Percentiles rank a stretch among this genome's conserved stretches.
phyloP scores from a whole-genome alignment of 2,888 invertebrate species.

The Idaea aversata region DNA sequence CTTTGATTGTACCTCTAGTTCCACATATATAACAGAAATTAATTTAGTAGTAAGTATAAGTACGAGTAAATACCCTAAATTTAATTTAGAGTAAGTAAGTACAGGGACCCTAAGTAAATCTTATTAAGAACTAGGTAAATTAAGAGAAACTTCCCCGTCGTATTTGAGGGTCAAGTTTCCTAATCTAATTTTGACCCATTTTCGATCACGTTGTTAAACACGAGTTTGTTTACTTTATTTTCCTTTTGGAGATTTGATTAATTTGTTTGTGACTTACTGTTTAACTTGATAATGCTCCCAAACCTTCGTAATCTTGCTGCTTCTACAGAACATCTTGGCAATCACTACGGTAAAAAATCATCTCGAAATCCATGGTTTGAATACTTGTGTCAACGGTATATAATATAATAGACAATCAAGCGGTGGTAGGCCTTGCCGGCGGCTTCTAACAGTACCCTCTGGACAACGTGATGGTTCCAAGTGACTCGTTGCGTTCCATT shows the following conservation, averaged over 20 bases:
- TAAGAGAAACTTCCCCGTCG: conserved; percentile 24
- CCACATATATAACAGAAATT: no score
- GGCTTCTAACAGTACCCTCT: no score
- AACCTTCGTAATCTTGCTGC: not conserved
- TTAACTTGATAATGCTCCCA: not conserved
- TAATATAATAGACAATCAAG: no score
- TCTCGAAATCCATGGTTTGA: no score
- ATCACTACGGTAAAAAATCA: no score
- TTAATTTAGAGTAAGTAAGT: conserved; percentile 10
- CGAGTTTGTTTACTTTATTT: conserved; percentile 1
- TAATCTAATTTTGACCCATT: conserved; percentile 26
- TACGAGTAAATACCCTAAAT: not conserved
- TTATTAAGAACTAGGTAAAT: conserved; percentile 22
- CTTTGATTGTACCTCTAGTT: no score
- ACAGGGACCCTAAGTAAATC: conserved; percentile 17
- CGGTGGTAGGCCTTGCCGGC: no score
- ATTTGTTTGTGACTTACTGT: not conserved
- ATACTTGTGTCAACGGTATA: no score
- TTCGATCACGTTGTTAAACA: conserved; percentile 18
- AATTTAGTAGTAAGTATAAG: no score
- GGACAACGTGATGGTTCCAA: no score
- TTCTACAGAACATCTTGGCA: no score
- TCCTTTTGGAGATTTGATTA: not conserved
- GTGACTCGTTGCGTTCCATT: no score
- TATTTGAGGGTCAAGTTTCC: conserved; percentile 27